Base-by-base conservation (phyloP, 1,140 invertebrate species). In the Heliconius himera region DNA sequence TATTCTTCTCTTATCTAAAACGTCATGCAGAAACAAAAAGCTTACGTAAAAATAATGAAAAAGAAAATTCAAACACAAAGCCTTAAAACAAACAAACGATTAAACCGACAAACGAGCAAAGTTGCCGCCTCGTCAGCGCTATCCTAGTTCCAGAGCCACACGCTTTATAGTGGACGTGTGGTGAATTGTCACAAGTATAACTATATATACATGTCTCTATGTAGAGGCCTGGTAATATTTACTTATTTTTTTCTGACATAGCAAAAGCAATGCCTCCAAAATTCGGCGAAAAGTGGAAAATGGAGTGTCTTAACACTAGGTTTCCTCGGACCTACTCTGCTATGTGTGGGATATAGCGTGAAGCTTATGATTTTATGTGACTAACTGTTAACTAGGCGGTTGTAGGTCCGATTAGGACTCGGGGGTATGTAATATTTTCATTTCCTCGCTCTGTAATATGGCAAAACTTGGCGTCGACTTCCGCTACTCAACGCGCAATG, bases 81-180 rank as follows among this genome's bases (percentile, higher is more conserved):
- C 76, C 74, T 70, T 81, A 81, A 73, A 78, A 80, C 73, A 76
- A 84, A 83, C 78, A 76, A 81, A 81, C 82, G 76, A 84, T 84
- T 83, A 81, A 84, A 79, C 83, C 73, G 73, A 81, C 83, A 84
- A 84, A 84, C 83, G 83, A 80, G 80, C 79, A 77, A 78, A 81
- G 81, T 84, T 82, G 71, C 73, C 80, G 81, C 82, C 82, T 84
- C 83, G 83, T 81, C 82, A 80, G 78, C 81, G 76, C 75, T 54
- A 46, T n/a, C 22, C 11, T 22, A 66, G 60, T n/a, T 56, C 13
- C 1, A 60, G 1, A 22, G n/a, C 20, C 60, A 66, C 54, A 56
- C 76, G 66, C 77, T 80, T 66, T 79, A 80, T 78, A 74, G 75
- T 79, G 79, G 60, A 66, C 60, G 26, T 29, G 60, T 66, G 60